Base-by-base conservation (phyloP, 2,888 invertebrate species). In the Coelogynopora nodosa region DNA sequence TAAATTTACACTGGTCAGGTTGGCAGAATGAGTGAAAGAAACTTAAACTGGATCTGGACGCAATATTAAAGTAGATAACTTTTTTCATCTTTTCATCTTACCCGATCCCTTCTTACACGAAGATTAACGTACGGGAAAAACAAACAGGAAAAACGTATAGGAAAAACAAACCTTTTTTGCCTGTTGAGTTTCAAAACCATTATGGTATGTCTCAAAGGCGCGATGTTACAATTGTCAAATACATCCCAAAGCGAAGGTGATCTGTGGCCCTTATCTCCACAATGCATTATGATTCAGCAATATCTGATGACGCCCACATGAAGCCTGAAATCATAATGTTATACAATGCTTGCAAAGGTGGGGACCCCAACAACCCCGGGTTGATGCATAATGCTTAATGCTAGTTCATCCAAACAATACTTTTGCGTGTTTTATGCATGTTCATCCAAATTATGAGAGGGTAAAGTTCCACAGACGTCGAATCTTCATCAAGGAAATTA, bases 331-430 rank as follows among this genome's bases (percentile, higher is more conserved):
- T 82, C 82, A 82, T 82, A 29, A 29, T 82, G 29, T 29, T 2
- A 30, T 85, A 82, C 29, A 85, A 85, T 74, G n/a, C 28, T 26
- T 67, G 26, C 10, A 81, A 85, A 80, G 80, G 74, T 80, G 80
- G 67, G 31, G 85, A 67, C n/a, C 67, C 81, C 27, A 80, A 85
- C 67, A 85, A 31, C 26, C 28, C 81, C 2, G 85, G 81, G n/a
- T 18, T 82, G 29, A 27, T 85, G 49, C 27, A 82, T 10, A 2
- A 80, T 13, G 81, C 31, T 5, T 82, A 85, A 26, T 13, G 29
- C 26, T 80, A 10, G 80, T 82, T 49, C 23, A 85, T 27, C 74
- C 85, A 31, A 82, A 85, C 67, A 84, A 84, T 27, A 67, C 84
- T 10, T 84, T 31, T 80, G 85, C 81, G 30, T 30, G 29, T 29